Conservation (phyloP, 2,797 vertebrate species). For the Onychomys arenicola region DNA sequence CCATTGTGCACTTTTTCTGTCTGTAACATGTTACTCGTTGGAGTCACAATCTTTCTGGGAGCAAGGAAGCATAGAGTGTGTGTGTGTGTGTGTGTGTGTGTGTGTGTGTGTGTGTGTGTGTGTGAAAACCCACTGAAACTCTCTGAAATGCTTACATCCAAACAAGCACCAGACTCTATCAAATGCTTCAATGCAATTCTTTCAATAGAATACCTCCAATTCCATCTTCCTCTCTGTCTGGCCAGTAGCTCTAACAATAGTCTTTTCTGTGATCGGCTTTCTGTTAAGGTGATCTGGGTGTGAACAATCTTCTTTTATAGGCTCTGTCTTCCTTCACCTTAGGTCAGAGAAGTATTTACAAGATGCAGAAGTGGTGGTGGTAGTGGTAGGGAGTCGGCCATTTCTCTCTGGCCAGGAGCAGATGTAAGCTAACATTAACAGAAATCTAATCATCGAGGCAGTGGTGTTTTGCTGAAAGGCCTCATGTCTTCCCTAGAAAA, state of each 20-base stretch:
- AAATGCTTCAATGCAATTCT: not conserved
- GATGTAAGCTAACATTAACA: slow-evolving; percentile 24
- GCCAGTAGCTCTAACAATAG: not conserved
- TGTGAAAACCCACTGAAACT: slow-evolving; percentile 3
- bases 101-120: not conserved
- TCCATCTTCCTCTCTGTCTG: not conserved
- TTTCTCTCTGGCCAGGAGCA: not conserved
- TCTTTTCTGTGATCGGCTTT: slow-evolving; percentile 7
- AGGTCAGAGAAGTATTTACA: not conserved
- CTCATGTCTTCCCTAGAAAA: slow-evolving; percentile 59
- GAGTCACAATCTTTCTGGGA: slow-evolving; percentile 21
- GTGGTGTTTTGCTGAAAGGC: slow-evolving; percentile 67
- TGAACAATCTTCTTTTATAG: not conserved
- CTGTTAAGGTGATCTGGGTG: not conserved
- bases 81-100: not conserved
- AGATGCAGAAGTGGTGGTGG: not conserved
- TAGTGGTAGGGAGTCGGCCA: not conserved
- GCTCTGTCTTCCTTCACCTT: not conserved
- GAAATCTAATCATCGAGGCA: slow-evolving; percentile 48
- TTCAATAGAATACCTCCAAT: not conserved
- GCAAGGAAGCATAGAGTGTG: not conserved
- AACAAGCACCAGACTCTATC: not conserved
- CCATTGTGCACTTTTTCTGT: slow-evolving; percentile 23
- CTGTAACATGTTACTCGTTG: not conserved
- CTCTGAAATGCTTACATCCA: slow-evolving; percentile 13